A percentile compares a stretch with the other conserved stretches of the same genome.
Evolutionary conservation across 2,888 invertebrate species (phyloP).

Genomic region (Tiliacea citrago): DNA sequence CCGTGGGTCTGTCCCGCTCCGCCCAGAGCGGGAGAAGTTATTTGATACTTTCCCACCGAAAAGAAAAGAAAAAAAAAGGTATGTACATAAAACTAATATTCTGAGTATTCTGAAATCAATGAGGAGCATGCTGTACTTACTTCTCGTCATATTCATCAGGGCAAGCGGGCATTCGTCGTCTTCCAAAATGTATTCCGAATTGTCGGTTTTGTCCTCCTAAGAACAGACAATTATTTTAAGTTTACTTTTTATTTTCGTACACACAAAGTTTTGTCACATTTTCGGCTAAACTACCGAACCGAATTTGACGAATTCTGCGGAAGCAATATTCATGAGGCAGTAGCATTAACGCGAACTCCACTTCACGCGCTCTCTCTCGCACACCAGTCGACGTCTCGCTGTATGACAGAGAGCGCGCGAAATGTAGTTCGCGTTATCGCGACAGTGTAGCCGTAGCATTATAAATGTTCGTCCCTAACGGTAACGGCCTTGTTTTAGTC

Average conservation of each 20-base stretch:
- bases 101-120: neutral
- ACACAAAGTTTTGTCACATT: neutral
- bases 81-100: neutral
- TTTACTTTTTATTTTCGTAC: neutral
- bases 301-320: conserved; percentile 8
- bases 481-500: conserved; percentile 27
- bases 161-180: conserved; percentile 99
- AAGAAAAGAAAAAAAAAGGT: no score
- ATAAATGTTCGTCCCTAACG: conserved; percentile 20
- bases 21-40: no score
- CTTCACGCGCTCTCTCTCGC: no score
- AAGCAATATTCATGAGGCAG: neutral
- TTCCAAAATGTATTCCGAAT: conserved; percentile 97
- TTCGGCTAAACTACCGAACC: neutral
- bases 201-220: conserved; percentile 92
- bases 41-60: no score
- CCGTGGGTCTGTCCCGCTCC: no score
- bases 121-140: conserved; percentile 90
- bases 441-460: neutral
- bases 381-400: no score
- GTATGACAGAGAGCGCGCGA: no score
- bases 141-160: conserved; percentile 97
- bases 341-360: no score
- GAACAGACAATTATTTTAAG: conserved; percentile 20
- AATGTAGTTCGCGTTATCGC: no score